A percentile compares a stretch with the other conserved stretches of the same genome.
phyloP scores from a whole-genome alignment of 2,888 invertebrate species.

The Calliscelio sp. region DNA sequence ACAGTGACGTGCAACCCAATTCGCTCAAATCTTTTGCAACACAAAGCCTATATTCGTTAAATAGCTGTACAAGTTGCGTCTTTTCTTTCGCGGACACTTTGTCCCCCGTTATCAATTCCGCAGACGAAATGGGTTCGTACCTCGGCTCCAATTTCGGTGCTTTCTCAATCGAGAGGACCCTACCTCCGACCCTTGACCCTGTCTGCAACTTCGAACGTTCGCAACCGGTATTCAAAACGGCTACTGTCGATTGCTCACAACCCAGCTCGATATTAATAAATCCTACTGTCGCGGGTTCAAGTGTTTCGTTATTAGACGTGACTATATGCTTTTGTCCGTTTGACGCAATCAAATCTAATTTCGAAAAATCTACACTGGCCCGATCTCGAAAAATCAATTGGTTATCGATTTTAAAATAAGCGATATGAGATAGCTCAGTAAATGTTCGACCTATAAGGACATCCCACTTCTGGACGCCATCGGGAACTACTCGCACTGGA shows the following conservation, averaged over 20 bases:
- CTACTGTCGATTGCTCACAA: too few relatives aligned
- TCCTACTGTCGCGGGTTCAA: too few relatives aligned
- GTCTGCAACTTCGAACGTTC: too few relatives aligned
- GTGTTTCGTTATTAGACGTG: too few relatives aligned
- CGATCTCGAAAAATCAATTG: constrained; percentile 36
- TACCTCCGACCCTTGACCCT: too few relatives aligned
- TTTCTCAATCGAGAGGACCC: too few relatives aligned
- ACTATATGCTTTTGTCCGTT: too few relatives aligned
- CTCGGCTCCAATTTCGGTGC: too few relatives aligned
- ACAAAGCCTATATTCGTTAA: constrained; percentile 46
- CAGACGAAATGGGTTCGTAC: background rate
- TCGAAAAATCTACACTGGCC: background rate
- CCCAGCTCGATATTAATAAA: too few relatives aligned
- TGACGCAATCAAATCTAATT: background rate
- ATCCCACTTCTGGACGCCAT: constrained; percentile 38
- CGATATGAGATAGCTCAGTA: constrained; percentile 46
- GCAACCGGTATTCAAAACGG: too few relatives aligned
- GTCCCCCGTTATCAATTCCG: background rate
- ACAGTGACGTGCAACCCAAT: constrained; percentile 34
- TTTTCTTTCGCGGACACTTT: constrained; percentile 1
- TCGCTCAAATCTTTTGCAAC: constrained; percentile 26
- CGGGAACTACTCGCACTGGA: constrained; percentile 28
- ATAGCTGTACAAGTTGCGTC: background rate
- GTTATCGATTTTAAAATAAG: constrained; percentile 43
- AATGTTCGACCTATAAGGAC: constrained; percentile 42